Base-by-base conservation (phyloP, 2,113 vertebrate species). In the Nothocercus nigrocapillus region DNA sequence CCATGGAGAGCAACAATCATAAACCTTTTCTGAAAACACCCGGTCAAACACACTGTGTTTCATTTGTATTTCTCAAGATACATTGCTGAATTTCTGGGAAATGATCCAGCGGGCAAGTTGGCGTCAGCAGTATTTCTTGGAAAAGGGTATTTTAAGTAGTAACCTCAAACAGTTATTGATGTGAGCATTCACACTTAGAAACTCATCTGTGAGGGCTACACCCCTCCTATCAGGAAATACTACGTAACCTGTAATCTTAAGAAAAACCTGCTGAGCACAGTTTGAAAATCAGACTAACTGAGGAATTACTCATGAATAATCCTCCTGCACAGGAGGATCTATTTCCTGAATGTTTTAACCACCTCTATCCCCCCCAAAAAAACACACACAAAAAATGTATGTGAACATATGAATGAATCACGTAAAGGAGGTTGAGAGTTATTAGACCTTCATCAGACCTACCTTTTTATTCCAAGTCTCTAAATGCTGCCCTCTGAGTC, bases 241-340 rank as follows among this genome's bases (percentile, higher is more conserved):
- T n/a, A 6, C 22, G 40, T 38, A 87, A 38, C 11, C 27, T 67
- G n/a, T 24, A 11, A 88, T 30, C 40, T 79, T 49, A 63, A 59
- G 64, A 89, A 85, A 83, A 88, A 54, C 36, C n/a, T 69, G 24
- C 15, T 7, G 25, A 88, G 13, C 12, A n/a, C 24, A 49, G 42
- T 38, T 83, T 63, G 72, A 90, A 91, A 91, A 79, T 84, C 61
- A 88, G 53, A 83, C 5, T 25, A 80, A 63, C 83, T 40, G 27
- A 93, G 27, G 47, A 78, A 47, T 5, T 91, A 21, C n/a, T 93
- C 17, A 64, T 42, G 12, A 95, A 95, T 88, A 91, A 85, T n/a
- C n/a, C n/a, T n/a, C n/a, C 10, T 72, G 25, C 24, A 59, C 9
- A 21, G 8, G 89, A 3, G 6, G 58, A 67, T 80, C 22, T 80